A percentile compares a stretch with the other conserved stretches of the same genome.
Conservation (phyloP, 2,888 invertebrate species). For the Tribolium freemani region DNA sequence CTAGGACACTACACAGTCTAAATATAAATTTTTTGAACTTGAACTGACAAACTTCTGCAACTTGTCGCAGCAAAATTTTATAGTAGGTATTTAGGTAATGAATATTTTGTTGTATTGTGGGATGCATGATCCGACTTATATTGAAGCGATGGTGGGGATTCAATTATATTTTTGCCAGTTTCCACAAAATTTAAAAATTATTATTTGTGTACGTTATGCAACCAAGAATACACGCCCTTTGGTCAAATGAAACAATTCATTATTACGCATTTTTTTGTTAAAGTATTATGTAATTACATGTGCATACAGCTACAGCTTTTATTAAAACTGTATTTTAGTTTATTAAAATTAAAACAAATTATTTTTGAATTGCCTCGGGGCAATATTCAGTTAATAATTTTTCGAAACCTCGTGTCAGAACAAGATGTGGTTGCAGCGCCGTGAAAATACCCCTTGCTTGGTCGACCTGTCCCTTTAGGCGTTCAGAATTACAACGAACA, state of each 20-base stretch:
- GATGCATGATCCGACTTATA: no score
- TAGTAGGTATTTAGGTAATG: no score
- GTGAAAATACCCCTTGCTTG: conserved; percentile 51
- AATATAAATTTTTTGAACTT: no score
- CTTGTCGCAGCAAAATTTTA: no score
- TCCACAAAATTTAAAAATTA: neutral
- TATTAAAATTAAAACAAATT: conserved; percentile 53
- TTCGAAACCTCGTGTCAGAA: conserved; percentile 59
- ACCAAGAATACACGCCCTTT: neutral
- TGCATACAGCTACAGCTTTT: conserved; percentile 2
- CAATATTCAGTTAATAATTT: conserved; percentile 48
- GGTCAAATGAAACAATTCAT: neutral
- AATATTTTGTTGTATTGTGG: no score
- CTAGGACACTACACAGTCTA: no score
- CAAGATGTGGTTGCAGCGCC: conserved; percentile 55
- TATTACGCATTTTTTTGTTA: neutral
- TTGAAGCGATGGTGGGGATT: neutral
- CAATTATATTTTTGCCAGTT: neutral
- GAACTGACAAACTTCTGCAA: no score
- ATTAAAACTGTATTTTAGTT: conserved; percentile 28
- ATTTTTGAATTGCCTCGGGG: conserved; percentile 56
- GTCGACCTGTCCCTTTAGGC: conserved; percentile 49
- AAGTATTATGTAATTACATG: neutral
- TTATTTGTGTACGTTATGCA: neutral
- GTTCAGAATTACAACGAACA: conserved; percentile 54